These are phyloP conservation scores for Deilephila porcellus DNA, from an alignment of 2,888 invertebrate species.

Conservation along the genomic window DNA sequence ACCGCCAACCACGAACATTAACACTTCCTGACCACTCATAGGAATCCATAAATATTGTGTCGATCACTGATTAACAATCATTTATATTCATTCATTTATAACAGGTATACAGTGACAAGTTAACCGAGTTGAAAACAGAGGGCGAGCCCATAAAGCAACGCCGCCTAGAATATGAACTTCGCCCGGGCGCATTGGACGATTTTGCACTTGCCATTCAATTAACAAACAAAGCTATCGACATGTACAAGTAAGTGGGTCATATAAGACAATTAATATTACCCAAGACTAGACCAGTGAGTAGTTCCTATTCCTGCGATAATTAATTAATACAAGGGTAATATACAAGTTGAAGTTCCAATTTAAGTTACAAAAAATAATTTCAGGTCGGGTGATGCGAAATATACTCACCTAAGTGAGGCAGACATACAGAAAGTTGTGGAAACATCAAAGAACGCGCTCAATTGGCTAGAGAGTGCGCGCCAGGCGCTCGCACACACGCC, in stretches of 20 bases:
- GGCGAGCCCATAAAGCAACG: slow-evolving; percentile 96
- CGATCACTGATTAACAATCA: background rate
- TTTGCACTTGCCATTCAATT: slow-evolving; percentile 90
- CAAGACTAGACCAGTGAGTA: too few relatives aligned
- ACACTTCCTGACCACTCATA: background rate
- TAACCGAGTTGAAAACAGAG: slow-evolving; percentile 87
- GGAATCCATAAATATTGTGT: background rate
- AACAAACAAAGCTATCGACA: slow-evolving; percentile 91
- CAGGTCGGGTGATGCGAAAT: slow-evolving; percentile 89
- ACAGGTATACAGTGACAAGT: slow-evolving; percentile 86
- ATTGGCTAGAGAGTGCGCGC: slow-evolving; percentile 93
- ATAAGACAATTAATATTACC: background rate
- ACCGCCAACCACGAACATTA: background rate
- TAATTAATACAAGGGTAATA: too few relatives aligned
- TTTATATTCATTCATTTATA: slow-evolving; percentile 26
- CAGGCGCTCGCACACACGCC: slow-evolving; percentile 86
- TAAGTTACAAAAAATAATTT: background rate
- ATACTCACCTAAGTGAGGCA: slow-evolving; percentile 91
- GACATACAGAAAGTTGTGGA: slow-evolving; percentile 92
- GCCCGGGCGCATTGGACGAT: slow-evolving; percentile 92
- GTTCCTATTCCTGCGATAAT: too few relatives aligned
- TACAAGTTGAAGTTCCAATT: too few relatives aligned
- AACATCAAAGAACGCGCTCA: slow-evolving; percentile 88
- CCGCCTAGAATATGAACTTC: slow-evolving; percentile 91
- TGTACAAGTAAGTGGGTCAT: slow-evolving; percentile 84